These are phyloP conservation scores for Odontomachus brunneus DNA, from an alignment of 1,140 invertebrate genomes.

Conservation along the genomic window DNA sequence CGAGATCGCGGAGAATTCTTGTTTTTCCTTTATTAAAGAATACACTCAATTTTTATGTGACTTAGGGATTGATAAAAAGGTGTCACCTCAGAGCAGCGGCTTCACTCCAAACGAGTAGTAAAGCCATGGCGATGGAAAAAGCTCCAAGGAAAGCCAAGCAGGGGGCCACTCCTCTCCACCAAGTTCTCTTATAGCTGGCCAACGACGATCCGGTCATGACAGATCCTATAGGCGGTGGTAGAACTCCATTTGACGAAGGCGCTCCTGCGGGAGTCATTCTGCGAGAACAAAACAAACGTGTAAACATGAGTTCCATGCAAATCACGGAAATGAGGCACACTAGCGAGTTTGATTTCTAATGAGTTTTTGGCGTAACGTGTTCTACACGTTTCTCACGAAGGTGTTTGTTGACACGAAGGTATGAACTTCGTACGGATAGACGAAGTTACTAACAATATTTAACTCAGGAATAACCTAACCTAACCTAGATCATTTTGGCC, in stretches of 20 bases:
- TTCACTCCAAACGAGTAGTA: constrained; percentile 83
- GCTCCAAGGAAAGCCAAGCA: constrained; percentile 82
- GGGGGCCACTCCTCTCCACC: constrained; percentile 78
- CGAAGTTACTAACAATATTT: no score
- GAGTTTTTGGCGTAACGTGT: background rate
- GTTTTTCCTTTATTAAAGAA: no score
- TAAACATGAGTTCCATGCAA: constrained; percentile 36
- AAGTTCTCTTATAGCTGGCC: constrained; percentile 76
- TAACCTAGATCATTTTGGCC: no score
- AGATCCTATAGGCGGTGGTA: constrained; percentile 47
- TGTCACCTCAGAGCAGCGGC: constrained; percentile 77
- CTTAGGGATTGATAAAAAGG: background rate
- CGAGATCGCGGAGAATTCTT: no score
- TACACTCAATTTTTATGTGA: background rate
- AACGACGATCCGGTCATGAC: constrained; percentile 48
- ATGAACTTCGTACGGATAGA: no score
- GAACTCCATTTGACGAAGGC: constrained; percentile 49
- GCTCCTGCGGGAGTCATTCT: constrained; percentile 77
- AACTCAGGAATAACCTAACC: no score
- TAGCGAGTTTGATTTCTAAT: background rate
- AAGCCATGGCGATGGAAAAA: constrained; percentile 83
- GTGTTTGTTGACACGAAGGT: no score
- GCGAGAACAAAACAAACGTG: constrained; percentile 53
- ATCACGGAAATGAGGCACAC: background rate
- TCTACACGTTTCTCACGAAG: no score